Evolutionary conservation across 2,888 invertebrate genomes (phyloP).

Genomic region (Atherix ibis): DNA sequence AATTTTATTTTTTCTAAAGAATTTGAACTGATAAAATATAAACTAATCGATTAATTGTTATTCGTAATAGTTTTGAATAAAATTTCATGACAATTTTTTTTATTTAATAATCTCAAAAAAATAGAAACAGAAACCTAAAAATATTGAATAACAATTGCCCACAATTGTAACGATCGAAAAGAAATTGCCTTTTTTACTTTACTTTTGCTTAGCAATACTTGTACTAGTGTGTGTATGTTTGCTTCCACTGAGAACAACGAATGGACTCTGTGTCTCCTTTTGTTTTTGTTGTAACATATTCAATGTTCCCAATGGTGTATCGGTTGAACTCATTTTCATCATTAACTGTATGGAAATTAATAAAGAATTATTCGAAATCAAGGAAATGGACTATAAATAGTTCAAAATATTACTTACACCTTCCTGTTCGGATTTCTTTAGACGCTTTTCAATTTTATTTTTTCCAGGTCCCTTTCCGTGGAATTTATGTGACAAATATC

Average conservation of each 20-base stretch:
- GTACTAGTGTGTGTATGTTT: constrained; percentile 43
- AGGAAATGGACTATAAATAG: background rate
- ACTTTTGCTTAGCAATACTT: constrained; percentile 29
- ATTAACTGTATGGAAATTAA: constrained; percentile 46
- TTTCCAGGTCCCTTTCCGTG: constrained; percentile 99
- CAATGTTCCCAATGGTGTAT: constrained; percentile 90
- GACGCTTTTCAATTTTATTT: constrained; percentile 92
- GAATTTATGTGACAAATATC: constrained; percentile 93
- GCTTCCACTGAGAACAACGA: constrained; percentile 80
- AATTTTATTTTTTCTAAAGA: too few relatives aligned
- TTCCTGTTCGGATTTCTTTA: constrained; percentile 88
- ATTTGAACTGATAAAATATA: too few relatives aligned
- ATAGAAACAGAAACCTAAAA: too few relatives aligned
- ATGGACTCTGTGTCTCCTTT: constrained; percentile 83
- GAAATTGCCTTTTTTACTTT: too few relatives aligned
- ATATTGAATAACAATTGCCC: too few relatives aligned
- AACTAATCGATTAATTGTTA: too few relatives aligned
- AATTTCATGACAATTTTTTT: too few relatives aligned
- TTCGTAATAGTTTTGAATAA: too few relatives aligned
- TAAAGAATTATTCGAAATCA: constrained; percentile 1
- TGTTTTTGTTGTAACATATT: constrained; percentile 92
- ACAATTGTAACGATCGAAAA: too few relatives aligned
- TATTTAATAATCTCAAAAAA: too few relatives aligned
- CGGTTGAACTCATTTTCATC: constrained; percentile 96
- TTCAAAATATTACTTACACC: too few relatives aligned